Evolutionary conservation across 2,888 invertebrate species (phyloP).

Genomic region (Dolichomitus sp.): DNA sequence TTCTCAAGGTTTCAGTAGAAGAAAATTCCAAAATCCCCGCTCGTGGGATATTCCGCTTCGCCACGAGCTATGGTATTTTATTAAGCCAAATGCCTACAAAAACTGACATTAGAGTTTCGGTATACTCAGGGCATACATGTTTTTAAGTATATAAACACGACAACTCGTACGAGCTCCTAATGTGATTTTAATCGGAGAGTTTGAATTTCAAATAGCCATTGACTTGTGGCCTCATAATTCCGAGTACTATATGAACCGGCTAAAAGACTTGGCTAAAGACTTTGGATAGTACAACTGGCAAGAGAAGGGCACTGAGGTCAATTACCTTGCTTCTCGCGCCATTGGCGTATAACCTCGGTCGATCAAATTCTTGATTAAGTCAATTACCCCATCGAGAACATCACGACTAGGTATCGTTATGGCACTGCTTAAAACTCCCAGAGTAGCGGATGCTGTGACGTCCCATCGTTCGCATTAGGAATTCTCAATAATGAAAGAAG

Average conservation of each 20-base stretch:
- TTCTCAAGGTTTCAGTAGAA: background rate
- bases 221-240: slow-evolving; percentile 70
- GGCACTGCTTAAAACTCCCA: slow-evolving; percentile 30
- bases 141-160: slow-evolving; percentile 40
- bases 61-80: slow-evolving; percentile 20
- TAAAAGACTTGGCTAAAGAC: slow-evolving; percentile 28
- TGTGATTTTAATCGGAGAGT: slow-evolving; percentile 84
- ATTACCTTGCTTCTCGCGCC: slow-evolving; percentile 70
- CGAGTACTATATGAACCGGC: slow-evolving; percentile 9
- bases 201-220: slow-evolving; percentile 83
- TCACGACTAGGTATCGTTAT: slow-evolving; percentile 20
- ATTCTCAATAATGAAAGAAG: slow-evolving; percentile 79
- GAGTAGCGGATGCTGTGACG: slow-evolving; percentile 41
- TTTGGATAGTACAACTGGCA: slow-evolving; percentile 29
- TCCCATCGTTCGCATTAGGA: slow-evolving; percentile 70
- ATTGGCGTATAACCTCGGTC: slow-evolving; percentile 63
- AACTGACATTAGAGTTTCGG: slow-evolving; percentile 32
- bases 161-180: slow-evolving; percentile 76
- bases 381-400: slow-evolving; percentile 45
- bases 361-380: slow-evolving; percentile 59
- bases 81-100: slow-evolving; percentile 36
- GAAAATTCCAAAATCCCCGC: slow-evolving; percentile 19
- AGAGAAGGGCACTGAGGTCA: slow-evolving; percentile 59
- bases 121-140: slow-evolving; percentile 33
- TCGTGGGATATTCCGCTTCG: slow-evolving; percentile 16